A percentile compares a stretch with the other conserved stretches of the same genome.
Conservation (phyloP, 2,113 vertebrate genomes). For the Oophaga pumilio region DNA sequence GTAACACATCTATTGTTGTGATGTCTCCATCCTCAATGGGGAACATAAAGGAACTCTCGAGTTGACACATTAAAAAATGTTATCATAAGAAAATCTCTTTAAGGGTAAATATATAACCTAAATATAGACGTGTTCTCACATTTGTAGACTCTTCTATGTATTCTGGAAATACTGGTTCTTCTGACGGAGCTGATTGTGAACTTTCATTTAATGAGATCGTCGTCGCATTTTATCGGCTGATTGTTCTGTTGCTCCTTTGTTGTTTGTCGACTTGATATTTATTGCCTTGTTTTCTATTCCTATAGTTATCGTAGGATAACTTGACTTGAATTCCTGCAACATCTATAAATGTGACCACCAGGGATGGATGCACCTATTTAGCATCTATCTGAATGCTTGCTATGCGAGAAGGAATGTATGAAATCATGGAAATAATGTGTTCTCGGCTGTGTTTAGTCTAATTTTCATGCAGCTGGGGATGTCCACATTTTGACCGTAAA, state of each 20-base stretch:
- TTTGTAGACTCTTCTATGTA: not conserved
- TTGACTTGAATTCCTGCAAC: not conserved
- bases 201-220: constrained; percentile 2
- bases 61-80: not conserved
- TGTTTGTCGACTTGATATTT: not conserved
- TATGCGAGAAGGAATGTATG: constrained; percentile 36
- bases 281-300: not conserved
- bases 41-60: not conserved
- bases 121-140: not conserved
- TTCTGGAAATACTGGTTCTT: constrained; percentile 18
- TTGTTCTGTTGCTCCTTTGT: not conserved
- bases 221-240: not conserved
- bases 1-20: not conserved
- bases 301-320: not conserved
- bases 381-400: constrained; percentile 23
- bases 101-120: not conserved
- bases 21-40: not conserved
- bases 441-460: constrained; percentile 20
- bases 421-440: constrained; percentile 17
- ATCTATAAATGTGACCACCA: not conserved
- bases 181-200: not conserved
- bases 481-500: not conserved
- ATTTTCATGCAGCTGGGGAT: not conserved
- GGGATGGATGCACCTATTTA: not conserved
- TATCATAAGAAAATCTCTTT: not conserved